A percentile compares a stretch with the other conserved stretches of the same genome.
Conservation (phyloP, 1,140 invertebrate species). For the Drosophila teissieri region DNA sequence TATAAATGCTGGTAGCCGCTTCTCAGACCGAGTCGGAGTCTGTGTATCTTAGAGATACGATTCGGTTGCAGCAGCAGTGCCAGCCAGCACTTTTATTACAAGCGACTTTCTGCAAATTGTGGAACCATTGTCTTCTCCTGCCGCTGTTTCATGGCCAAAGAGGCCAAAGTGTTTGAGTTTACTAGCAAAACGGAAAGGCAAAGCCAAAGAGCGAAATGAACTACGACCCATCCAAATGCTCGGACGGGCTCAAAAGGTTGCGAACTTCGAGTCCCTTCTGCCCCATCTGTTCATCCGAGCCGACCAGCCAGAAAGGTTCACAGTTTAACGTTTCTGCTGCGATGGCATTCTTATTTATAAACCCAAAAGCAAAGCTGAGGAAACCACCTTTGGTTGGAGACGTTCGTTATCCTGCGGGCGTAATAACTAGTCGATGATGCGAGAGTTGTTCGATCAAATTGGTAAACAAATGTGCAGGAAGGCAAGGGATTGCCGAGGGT, state of each 20-base stretch:
- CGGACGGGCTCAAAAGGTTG: slow-evolving; percentile 46
- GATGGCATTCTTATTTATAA: slow-evolving; percentile 60
- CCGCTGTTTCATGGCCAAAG: slow-evolving; percentile 44
- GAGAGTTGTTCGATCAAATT: slow-evolving; percentile 45
- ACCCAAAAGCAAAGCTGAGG: slow-evolving; percentile 34
- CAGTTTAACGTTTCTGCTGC: slow-evolving; percentile 56
- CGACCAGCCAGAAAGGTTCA: slow-evolving; percentile 51
- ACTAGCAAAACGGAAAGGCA: slow-evolving; percentile 80
- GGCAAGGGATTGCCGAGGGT: background rate
- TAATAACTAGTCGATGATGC: slow-evolving; percentile 59
- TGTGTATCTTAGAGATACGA: slow-evolving; percentile 77
- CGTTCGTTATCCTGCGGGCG: slow-evolving; percentile 51
- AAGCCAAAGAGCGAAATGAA: slow-evolving; percentile 75
- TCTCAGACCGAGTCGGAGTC: slow-evolving; percentile 12
- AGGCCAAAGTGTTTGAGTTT: slow-evolving; percentile 80
- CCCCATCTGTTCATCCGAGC: background rate
- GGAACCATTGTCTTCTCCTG: slow-evolving; percentile 74
- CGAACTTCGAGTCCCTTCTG: slow-evolving; percentile 1
- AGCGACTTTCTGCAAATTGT: slow-evolving; percentile 81
- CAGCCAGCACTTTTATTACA: slow-evolving; percentile 80
- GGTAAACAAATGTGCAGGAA: slow-evolving; percentile 44
- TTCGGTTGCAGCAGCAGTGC: slow-evolving; percentile 64
- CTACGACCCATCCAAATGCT: slow-evolving; percentile 66
- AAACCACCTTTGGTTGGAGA: slow-evolving; percentile 46
- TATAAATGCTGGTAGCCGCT: slow-evolving; percentile 77